These are phyloP conservation scores for Alviniconcha marisindica DNA, from an alignment of 1,140 invertebrate genomes.

Conservation along the genomic window DNA sequence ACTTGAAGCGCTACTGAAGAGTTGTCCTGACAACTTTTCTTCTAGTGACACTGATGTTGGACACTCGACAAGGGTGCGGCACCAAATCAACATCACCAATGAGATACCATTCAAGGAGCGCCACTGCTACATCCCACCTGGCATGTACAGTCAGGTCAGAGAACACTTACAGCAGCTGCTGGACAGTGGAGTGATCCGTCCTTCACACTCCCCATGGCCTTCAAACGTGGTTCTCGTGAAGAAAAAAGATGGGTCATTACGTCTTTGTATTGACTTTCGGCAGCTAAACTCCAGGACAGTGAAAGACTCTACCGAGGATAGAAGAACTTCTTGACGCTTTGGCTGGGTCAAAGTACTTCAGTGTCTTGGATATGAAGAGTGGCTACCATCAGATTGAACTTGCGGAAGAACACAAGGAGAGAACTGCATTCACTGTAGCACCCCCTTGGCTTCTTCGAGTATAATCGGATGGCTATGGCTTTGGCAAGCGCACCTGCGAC, in stretches of 20 bases:
- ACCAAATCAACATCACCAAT: conserved; percentile 9
- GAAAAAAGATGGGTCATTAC: too few species aligned
- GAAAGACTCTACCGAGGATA: too few species aligned
- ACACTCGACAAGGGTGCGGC: background rate
- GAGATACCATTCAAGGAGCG: conserved; percentile 31
- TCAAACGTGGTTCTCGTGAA: too few species aligned
- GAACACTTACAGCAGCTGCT: conserved; percentile 29
- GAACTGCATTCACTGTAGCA: conserved; percentile 25
- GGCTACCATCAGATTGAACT: conserved; percentile 21
- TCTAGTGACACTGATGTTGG: conserved; percentile 21
- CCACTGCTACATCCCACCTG: conserved; percentile 26
- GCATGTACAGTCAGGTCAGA: conserved; percentile 22
- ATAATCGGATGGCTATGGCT: conserved; percentile 11
- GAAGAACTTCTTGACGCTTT: conserved; percentile 12
- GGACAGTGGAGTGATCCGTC: background rate
- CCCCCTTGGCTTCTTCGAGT: conserved; percentile 31
- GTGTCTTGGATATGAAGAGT: too few species aligned
- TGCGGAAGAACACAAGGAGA: conserved; percentile 10
- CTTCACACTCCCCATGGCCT: background rate
- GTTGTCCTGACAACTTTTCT: conserved; percentile 32
- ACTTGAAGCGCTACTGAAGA: too few species aligned
- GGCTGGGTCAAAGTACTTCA: background rate
- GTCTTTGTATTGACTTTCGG: too few species aligned
- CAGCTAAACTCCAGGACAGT: too few species aligned
- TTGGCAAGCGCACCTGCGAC: conserved; percentile 30